These are phyloP conservation scores for Neoaliturus tenellus DNA, from an alignment of 2,888 invertebrate species.

Conservation along the genomic window DNA sequence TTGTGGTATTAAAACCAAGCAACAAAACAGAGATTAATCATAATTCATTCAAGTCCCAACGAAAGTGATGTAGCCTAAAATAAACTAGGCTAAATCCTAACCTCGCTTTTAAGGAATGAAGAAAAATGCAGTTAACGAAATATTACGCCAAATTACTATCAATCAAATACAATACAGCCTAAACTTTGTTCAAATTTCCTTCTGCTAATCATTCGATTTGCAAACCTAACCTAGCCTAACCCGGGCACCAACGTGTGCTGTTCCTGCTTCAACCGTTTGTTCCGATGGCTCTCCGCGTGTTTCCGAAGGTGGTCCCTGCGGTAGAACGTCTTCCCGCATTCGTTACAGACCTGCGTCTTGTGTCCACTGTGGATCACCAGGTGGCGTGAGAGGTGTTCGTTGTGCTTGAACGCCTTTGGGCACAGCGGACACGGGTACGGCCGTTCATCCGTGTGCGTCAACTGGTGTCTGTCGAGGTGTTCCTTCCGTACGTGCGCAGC, in stretches of 20 bases:
- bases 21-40: too few species aligned
- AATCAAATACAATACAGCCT: too few species aligned
- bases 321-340: conserved; percentile 74
- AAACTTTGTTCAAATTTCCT: too few species aligned
- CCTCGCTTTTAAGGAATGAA: background rate
- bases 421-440: conserved; percentile 69
- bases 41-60: too few species aligned
- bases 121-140: too few species aligned
- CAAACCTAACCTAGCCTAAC: background rate
- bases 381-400: conserved; percentile 75
- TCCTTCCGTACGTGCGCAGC: conserved; percentile 74
- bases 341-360: conserved; percentile 71
- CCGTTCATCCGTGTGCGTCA: conserved; percentile 73
- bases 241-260: background rate
- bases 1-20: too few species aligned
- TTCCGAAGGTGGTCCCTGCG: conserved; percentile 75
- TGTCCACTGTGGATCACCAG: conserved; percentile 75
- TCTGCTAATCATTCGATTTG: too few species aligned
- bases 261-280: conserved; percentile 58
- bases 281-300: conserved; percentile 73
- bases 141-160: too few species aligned
- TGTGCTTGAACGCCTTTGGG: conserved; percentile 71
- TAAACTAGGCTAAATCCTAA: too few species aligned
- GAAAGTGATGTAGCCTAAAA: too few species aligned
- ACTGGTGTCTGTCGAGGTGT: conserved; percentile 74